phyloP scores from a whole-genome alignment of 1,140 invertebrate genomes.

The Tigriopus japonicus region DNA sequence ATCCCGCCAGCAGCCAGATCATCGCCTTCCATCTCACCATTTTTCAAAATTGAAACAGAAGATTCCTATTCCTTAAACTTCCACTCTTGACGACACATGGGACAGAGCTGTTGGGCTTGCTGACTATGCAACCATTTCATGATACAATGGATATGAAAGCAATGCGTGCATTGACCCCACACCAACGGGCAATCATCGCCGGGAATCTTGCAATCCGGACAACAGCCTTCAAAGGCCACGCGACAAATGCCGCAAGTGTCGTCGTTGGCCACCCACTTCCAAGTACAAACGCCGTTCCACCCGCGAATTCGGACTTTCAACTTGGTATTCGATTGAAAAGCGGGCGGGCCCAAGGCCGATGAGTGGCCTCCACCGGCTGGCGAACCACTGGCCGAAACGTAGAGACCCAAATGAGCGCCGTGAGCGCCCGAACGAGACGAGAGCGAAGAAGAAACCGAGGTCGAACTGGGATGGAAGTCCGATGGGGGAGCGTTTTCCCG shows the following conservation, averaged over 20 bases:
- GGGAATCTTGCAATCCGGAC: slow-evolving; percentile 92
- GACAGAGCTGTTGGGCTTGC: slow-evolving; percentile 83
- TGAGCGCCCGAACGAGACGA: no score
- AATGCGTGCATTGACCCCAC: slow-evolving; percentile 96
- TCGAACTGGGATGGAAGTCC: no score
- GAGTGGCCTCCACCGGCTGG: no score
- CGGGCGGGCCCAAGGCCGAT: no score
- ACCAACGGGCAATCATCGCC: slow-evolving; percentile 42
- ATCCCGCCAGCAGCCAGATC: no score
- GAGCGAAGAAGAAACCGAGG: no score
- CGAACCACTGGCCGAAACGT: no score
- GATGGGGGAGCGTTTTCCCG: no score
- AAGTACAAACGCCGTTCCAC: slow-evolving; percentile 88
- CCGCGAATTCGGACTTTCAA: slow-evolving; percentile 24
- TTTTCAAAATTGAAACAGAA: not conserved
- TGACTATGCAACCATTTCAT: slow-evolving; percentile 98
- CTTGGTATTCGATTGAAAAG: slow-evolving; percentile 29
- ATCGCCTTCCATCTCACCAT: no score
- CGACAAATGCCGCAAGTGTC: slow-evolving; percentile 98
- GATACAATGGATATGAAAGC: slow-evolving; percentile 99
- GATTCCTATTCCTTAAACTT: slow-evolving; percentile 40
- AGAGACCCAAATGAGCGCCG: no score
- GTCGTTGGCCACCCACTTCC: slow-evolving; percentile 88
- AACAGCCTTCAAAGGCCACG: slow-evolving; percentile 95
- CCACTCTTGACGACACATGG: slow-evolving; percentile 98